Evolutionary conservation across 2,888 invertebrate species (phyloP), one percentile per base, ranked within the genome.

Genomic region (Girardia tigrina): DNA sequence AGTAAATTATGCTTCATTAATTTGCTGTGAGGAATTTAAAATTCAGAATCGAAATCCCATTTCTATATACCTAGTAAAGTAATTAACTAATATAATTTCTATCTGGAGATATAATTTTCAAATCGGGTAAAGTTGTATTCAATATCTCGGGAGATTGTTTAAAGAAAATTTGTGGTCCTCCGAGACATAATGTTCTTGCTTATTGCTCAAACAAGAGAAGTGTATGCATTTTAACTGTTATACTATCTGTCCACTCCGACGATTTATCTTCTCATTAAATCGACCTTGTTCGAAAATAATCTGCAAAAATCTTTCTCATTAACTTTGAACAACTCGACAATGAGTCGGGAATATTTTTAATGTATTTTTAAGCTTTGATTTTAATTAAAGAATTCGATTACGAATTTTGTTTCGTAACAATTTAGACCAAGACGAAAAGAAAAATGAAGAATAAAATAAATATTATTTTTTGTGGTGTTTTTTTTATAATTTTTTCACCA

Each of bases 61-160:
- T 56, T 56, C 56, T n/a, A 56, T 16, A 56, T 12, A 4, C 4
- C 56, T 56, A 56, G 56, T 8, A 56, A 56, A 56, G 56, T 56
- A 56, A 56, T 56, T 56, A 56, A 56, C 56, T 56, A 56, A 23
- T 56, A 56, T 56, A 56, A 56, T 56, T 56, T 56, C 56, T 56
- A 56, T 56, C 56, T 56, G 56, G 20, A n/a, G 56, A 56, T 56
- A 56, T 56, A 56, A 56, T 56, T 56, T 56, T 56, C 56, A 56
- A 56, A 56, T 56, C 56, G 56, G 23, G 56, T 56, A 56, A 56
- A 56, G 56, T 56, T 56, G 56, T 56, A 56, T 56, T 56, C 56
- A 56, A 56, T 56, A 56, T 56, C 56, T 56, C 56, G 56, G n/a
- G 56, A 56, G 56, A 56, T 56, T 56, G 56, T 56, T n/a, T n/a